A percentile compares a stretch with the other conserved stretches of the same genome.
phyloP scores from a whole-genome alignment of 1,140 invertebrate species.

The Heliconius congener region DNA sequence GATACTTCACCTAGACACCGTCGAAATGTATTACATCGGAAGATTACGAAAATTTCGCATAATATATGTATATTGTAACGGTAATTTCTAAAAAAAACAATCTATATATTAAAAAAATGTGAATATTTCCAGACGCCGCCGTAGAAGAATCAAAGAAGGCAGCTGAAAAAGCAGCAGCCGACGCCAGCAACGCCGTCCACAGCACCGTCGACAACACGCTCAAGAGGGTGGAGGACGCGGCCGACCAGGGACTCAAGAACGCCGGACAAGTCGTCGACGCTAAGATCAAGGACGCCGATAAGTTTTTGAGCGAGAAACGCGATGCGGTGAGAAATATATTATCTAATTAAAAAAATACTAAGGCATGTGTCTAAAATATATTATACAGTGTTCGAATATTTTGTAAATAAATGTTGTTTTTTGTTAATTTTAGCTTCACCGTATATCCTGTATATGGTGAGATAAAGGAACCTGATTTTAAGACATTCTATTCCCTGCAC shows the following conservation, averaged over 20 bases:
- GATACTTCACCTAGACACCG: no score
- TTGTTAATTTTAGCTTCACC: no score
- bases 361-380: no score
- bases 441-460: no score
- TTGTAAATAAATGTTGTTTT: no score
- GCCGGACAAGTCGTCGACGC: constrained; percentile 71
- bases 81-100: neutral
- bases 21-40: no score
- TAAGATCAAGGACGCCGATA: constrained; percentile 77
- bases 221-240: constrained; percentile 69
- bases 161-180: constrained; percentile 70
- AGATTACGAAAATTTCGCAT: no score
- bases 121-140: constrained; percentile 55
- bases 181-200: constrained; percentile 70
- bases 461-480: no score
- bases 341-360: neutral
- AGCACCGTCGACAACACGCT: constrained; percentile 73
- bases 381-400: neutral
- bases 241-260: constrained; percentile 72
- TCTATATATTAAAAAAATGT: neutral
- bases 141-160: constrained; percentile 77
- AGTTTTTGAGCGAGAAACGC: constrained; percentile 72
- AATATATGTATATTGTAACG: no score
- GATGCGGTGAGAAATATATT: constrained; percentile 53
- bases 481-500: no score